Evolutionary conservation across 2,888 invertebrate genomes (phyloP), one percentile per base, ranked within the genome.

Genomic region (Papilio elwesi): DNA sequence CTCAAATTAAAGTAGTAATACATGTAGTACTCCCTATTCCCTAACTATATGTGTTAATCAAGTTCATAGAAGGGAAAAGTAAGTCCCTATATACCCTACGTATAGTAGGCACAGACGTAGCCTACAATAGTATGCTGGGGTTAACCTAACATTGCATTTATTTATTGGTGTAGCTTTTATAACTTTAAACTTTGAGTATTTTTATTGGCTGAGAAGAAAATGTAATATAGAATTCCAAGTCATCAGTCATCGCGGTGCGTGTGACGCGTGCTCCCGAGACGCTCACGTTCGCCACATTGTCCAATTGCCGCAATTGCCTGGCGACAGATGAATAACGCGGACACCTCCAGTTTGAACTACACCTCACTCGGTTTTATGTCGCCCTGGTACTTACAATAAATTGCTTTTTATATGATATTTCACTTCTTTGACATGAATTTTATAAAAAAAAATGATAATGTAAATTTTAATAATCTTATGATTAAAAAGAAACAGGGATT

Each of bases 281-380:
- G 78, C 79, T 82, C 80, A 81, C 80, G 78, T 79, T 79, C 76
- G 82, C 81, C 83, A 87, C 88, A 90, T 90, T 88, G 87, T 80
- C 79, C 87, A 87, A 87, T 88, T 88, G 86, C 82, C 76, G 74
- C 83, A 85, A 85, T 86, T 85, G 87, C 85, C 81, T 85, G 83
- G 86, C 82, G 83, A 85, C 85, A 78, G 78, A 75, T 76, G 80
- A 79, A 77, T 77, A 80, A 76, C 78, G 75, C 70, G 68, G 74
- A 75, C 77, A 76, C 76, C 77, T 78, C 76, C 70, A 68, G 77
- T 71, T 64, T n/a, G 47, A 71, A 73, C 75, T 71, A 75, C 78
- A 78, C 77, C 77, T 76, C 76, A 67, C 77, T 77, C 78, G 77
- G 77, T 43, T 63, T 64, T 70, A 70, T 57, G 55, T 16, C 26